Evolutionary conservation across 2,888 invertebrate genomes (phyloP), one percentile per base, ranked within the genome.

Genomic region (Habroteleia sp.): DNA sequence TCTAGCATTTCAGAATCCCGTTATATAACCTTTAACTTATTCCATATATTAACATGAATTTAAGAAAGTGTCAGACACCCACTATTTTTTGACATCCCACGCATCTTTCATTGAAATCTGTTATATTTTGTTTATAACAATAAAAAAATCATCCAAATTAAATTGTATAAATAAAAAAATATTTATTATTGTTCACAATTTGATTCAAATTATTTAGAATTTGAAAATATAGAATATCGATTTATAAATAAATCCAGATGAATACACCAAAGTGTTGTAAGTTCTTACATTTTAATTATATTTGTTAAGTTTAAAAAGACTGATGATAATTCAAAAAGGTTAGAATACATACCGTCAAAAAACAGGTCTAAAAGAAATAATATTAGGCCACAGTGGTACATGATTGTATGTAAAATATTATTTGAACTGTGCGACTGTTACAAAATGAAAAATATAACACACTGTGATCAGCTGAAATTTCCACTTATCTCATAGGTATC

Each of bases 301-400:
- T 41, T 52, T 41, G 41, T 14, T 4, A 20, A 1, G 23, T 69
- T 37, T 16, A 20, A 42, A n/a, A n/a, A n/a, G n/a, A 39, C 2
- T 13, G 14, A 31, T 48, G 29, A 13, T 10, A 17, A 11, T 7
- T 1, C 11, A 39, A 42, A 20, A 71, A 84, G 85, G 85, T 85
- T 85, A 85, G 76, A 77, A 52, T 50, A 81, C 85, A 78, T 77
- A 88, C 88, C 85, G 44, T 86, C 85, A 33, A 85, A 79, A 56
- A 83, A 83, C 46, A 86, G 71, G 82, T 88, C 84, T 63, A 88
- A 77, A 37, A 88, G 74, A 60, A 87, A 80, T 20, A 88, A 62
- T 42, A 88, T 56, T 52, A 87, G 76, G 44, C 86, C 82, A 73
- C 80, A 86, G 46, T 83, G 81, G 76, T 85, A 84, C 88, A 88